phyloP scores from a whole-genome alignment of 2,113 vertebrate genomes.

The Sander lucioperca region DNA sequence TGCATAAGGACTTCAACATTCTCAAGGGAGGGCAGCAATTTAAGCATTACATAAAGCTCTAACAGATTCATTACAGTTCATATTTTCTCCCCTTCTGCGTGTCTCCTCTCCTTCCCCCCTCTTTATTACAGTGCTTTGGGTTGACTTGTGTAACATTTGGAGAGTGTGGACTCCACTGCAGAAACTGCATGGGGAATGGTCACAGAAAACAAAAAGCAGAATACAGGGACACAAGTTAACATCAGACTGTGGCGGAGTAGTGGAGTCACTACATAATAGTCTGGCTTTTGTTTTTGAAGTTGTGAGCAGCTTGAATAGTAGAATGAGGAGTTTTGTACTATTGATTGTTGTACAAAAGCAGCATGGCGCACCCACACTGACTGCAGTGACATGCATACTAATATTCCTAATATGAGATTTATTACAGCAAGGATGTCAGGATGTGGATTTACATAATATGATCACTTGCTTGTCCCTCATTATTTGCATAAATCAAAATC shows the following conservation, averaged over 20 bases:
- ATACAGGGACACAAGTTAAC: background rate
- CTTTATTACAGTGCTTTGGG: slow-evolving; percentile 28
- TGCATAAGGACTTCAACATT: slow-evolving; percentile 10
- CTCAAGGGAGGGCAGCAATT: slow-evolving; percentile 31
- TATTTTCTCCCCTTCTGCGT: slow-evolving; percentile 5
- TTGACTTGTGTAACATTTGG: slow-evolving; percentile 32
- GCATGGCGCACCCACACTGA: background rate
- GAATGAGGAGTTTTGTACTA: background rate
- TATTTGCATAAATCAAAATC: slow-evolving; percentile 12
- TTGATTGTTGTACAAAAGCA: background rate
- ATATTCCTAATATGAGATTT: background rate
- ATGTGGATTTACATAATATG: slow-evolving; percentile 12
- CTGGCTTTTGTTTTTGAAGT: background rate
- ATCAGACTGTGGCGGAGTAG: background rate
- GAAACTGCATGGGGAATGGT: slow-evolving; percentile 2
- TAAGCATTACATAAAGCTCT: slow-evolving; percentile 50
- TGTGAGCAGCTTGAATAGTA: background rate
- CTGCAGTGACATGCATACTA: background rate
- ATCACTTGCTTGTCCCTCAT: background rate
- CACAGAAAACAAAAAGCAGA: background rate
- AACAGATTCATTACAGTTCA: slow-evolving; percentile 43
- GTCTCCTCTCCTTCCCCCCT: background rate
- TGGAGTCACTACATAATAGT: background rate
- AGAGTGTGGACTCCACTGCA: background rate
- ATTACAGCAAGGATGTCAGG: background rate